Base-by-base conservation (phyloP, 2,888 invertebrate species). In the Nomada fucata region DNA sequence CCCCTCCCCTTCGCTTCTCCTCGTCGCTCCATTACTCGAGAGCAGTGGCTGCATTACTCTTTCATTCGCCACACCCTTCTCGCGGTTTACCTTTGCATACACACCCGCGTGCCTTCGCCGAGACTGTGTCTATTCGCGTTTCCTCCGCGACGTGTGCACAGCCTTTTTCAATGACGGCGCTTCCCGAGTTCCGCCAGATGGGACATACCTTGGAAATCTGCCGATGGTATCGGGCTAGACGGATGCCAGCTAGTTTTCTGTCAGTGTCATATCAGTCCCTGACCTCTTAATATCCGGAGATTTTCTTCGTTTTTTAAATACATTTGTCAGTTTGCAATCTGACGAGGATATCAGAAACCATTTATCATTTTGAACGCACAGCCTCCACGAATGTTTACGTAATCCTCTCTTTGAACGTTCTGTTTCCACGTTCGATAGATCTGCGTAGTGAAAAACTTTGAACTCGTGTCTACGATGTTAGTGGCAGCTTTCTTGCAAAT, bases 81-180 rank as follows among this genome's bases (percentile, higher is more conserved):
- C 65, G 63, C 70, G 82, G 80, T 80, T 68, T 78, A 72, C 72
- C 67, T 80, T 78, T 63, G 71, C 67, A 55, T 63, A 68, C 57
- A 71, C 55, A 26, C 36, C 23, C 44, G n/a, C 15, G 59, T 20
- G n/a, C 42, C 75, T 26, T 52, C 15, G n/a, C 36, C 59, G 65
- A 29, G 15, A 23, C 59, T 59, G 59, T 67, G 73, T 70, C 70
- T 65, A 11, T 76, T 70, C 79, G 63, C 69, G 52, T 69, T 57
- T 47, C 63, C 57, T 20, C n/a, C 29, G 18, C 13, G 52, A 57
- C 67, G 29, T 18, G 5, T 36, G 36, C 10, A 23, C n/a, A 11
- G 57, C 63, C 59, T 59, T 42, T 59, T 59, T 72, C 72, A 36
- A 59, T 55, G 61, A 52, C 59, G 29, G 5, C 44, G 44, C 73